Conservation (phyloP, 2,113 vertebrate genomes). For the Sialia sialis region DNA sequence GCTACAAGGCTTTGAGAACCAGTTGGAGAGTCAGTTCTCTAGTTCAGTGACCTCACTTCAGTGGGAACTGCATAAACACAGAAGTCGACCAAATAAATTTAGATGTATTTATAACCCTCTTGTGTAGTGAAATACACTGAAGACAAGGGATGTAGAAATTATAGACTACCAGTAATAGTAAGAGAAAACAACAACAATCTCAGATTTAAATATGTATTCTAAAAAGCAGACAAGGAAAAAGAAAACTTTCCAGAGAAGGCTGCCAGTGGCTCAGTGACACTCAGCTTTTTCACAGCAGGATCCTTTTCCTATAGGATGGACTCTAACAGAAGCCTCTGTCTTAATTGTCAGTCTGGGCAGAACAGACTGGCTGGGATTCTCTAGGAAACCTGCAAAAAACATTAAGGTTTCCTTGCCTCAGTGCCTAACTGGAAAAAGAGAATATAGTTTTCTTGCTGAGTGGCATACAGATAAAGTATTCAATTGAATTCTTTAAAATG, state of each 20-base stretch:
- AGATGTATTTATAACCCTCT: conserved; percentile 43
- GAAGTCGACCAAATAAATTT: not conserved
- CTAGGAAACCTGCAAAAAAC: not conserved
- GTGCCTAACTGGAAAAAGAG: not conserved
- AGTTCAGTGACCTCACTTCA: conserved; percentile 32
- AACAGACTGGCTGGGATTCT: not conserved
- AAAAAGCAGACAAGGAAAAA: not conserved
- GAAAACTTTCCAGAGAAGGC: not conserved
- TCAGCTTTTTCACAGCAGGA: not conserved
- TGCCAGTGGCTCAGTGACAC: not conserved
- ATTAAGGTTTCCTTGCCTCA: not conserved
- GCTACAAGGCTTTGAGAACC: conserved; percentile 33
- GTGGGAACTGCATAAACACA: conserved; percentile 40
- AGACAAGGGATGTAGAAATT: conserved; percentile 22
- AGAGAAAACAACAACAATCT: conserved; percentile 29
- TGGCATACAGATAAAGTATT: not conserved
- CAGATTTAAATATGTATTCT: not conserved
- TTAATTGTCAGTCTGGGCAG: not conserved
- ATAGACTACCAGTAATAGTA: not conserved
- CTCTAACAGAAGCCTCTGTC: not conserved
- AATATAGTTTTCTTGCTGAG: not conserved
- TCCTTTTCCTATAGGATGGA: not conserved
- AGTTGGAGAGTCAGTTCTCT: conserved; percentile 12
- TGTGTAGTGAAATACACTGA: not conserved
- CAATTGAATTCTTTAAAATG: not conserved